These are phyloP conservation scores for Dexiosoma caninum DNA, from an alignment of 2,888 invertebrate species.

Conservation along the genomic window DNA sequence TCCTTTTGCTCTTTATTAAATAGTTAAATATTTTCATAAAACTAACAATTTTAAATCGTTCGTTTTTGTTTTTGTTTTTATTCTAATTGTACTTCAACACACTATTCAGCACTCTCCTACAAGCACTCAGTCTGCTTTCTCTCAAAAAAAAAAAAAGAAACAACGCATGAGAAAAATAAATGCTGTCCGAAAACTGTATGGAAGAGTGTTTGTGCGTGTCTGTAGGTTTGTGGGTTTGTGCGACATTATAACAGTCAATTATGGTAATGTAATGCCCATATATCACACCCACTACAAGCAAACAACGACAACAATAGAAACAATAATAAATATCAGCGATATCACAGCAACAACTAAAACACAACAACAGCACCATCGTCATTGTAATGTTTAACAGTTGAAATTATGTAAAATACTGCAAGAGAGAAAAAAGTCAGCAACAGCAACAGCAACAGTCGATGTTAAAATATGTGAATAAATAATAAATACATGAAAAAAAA, in stretches of 20 bases:
- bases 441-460: neutral
- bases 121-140: neutral
- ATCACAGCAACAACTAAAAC: neutral
- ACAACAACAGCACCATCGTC: constrained; percentile 2
- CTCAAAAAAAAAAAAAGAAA: too few relatives aligned
- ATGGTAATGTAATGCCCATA: constrained; percentile 49
- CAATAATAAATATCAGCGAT: neutral
- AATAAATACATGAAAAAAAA: neutral
- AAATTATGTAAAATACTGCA: constrained; percentile 41
- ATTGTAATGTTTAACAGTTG: constrained; percentile 26
- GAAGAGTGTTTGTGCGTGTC: neutral
- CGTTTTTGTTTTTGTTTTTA: neutral
- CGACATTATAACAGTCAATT: constrained; percentile 38
- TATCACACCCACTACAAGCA: constrained; percentile 47
- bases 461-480: constrained; percentile 26
- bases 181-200: neutral
- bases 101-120: neutral
- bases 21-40: neutral
- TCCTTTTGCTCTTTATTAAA: neutral
- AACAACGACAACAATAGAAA: constrained; percentile 10
- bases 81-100: neutral
- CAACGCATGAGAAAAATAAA: too few relatives aligned
- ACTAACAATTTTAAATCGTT: neutral
- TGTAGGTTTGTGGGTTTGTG: neutral
- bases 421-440: neutral